Evolutionary conservation across 2,888 invertebrate genomes (phyloP).

Genomic region (Catocala fraxini): DNA sequence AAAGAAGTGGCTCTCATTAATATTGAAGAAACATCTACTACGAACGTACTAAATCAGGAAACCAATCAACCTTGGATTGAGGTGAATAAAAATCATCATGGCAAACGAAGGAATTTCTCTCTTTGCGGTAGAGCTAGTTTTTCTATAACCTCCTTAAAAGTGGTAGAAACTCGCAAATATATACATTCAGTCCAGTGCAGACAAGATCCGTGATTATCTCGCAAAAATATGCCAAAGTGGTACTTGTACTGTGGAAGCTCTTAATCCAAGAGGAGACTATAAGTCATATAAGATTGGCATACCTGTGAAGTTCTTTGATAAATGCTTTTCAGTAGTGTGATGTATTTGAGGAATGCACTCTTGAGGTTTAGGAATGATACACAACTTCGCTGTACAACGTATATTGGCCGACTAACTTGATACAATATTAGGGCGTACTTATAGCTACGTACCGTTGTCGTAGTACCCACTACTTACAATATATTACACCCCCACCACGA

Average conservation of each 20-base stretch:
- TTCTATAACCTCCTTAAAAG: conserved; percentile 4
- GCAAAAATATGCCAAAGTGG: conserved; percentile 21
- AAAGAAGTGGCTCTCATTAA: too few relatives aligned
- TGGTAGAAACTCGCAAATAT: conserved; percentile 30
- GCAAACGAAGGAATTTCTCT: background rate
- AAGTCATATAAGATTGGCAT: conserved; percentile 14
- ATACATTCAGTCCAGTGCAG: conserved; percentile 33
- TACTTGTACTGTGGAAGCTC: conserved; percentile 33
- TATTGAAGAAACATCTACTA: too few relatives aligned
- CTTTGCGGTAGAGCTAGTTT: conserved; percentile 19
- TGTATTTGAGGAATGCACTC: too few relatives aligned
- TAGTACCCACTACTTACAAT: too few relatives aligned
- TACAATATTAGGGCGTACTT: too few relatives aligned
- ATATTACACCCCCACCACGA: too few relatives aligned
- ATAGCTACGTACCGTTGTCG: too few relatives aligned
- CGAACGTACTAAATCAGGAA: background rate
- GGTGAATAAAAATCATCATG: background rate
- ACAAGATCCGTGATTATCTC: conserved; percentile 31
- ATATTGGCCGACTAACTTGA: too few relatives aligned
- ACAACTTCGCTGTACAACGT: too few relatives aligned
- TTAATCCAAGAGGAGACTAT: conserved; percentile 35
- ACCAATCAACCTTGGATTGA: background rate
- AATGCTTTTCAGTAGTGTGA: background rate
- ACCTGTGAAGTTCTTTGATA: background rate
- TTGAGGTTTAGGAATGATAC: too few relatives aligned